A percentile compares a stretch with the other conserved stretches of the same genome.
Evolutionary conservation across 2,888 invertebrate genomes (phyloP).

Genomic region (Lasioglossum leucozonium): DNA sequence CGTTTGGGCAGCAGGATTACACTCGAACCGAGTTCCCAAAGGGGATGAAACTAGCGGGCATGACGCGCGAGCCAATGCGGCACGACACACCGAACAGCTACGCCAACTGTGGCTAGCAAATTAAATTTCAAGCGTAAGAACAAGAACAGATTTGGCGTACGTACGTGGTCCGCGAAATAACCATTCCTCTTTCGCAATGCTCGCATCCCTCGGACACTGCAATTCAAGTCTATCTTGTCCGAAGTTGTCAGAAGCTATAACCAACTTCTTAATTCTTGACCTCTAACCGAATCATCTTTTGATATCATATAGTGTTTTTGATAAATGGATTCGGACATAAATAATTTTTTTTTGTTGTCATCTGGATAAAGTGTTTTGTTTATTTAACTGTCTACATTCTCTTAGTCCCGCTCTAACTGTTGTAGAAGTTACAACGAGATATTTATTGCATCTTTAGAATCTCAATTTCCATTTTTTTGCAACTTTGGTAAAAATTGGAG

Average conservation of each 20-base stretch:
- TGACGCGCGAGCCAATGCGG: not conserved
- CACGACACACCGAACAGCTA: not conserved
- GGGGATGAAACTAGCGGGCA: not conserved
- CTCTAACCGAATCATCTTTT: not conserved
- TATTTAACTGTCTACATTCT: too few species aligned
- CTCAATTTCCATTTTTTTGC: too few species aligned
- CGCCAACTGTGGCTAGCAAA: not conserved
- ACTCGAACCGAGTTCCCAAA: not conserved
- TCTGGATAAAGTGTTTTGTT: too few species aligned
- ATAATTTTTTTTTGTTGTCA: too few species aligned
- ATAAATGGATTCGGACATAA: not conserved
- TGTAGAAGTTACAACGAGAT: too few species aligned
- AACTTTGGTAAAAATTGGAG: not conserved
- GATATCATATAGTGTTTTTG: not conserved
- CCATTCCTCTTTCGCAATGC: not conserved
- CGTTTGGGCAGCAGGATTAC: not conserved
- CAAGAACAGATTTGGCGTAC: conserved; percentile 1
- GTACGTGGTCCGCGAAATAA: not conserved
- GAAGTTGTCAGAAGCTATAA: not conserved
- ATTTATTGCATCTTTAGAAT: too few species aligned
- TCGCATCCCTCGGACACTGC: not conserved
- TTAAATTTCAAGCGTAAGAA: not conserved
- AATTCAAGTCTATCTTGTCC: not conserved
- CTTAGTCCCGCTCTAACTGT: not conserved
- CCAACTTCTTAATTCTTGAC: not conserved